Evolutionary conservation across 2,888 invertebrate species (phyloP).

Genomic region (Agrochola macilenta): DNA sequence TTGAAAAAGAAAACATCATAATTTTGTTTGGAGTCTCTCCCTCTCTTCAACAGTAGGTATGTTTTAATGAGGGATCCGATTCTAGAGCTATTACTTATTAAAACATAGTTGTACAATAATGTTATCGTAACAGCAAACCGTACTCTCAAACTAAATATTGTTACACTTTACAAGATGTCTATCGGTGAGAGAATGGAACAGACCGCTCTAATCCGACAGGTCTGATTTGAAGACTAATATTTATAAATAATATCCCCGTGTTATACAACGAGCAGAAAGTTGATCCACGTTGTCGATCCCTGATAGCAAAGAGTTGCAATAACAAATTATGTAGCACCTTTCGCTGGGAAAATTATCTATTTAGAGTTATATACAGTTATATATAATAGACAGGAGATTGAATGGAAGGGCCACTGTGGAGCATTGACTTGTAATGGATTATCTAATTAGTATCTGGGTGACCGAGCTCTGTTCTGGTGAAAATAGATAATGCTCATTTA

Average conservation of each 20-base stretch:
- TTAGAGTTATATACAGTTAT: not conserved
- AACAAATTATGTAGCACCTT: slow-evolving; percentile 45
- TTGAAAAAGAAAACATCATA: not conserved
- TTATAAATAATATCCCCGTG: slow-evolving; percentile 59
- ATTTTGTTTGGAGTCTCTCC: not conserved
- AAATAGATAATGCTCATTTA: no score
- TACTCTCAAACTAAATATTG: slow-evolving; percentile 25
- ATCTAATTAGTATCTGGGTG: not conserved
- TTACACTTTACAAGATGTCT: slow-evolving; percentile 49
- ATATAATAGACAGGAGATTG: not conserved
- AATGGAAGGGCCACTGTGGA: not conserved
- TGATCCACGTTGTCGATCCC: slow-evolving; percentile 40
- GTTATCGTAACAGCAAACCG: slow-evolving; percentile 17
- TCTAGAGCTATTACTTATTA: not conserved
- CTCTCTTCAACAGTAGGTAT: not conserved
- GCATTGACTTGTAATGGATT: not conserved
- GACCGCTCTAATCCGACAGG: slow-evolving; percentile 53
- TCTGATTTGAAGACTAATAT: slow-evolving; percentile 56
- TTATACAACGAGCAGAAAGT: slow-evolving; percentile 61
- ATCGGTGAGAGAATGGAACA: slow-evolving; percentile 57
- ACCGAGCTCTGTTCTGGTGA: no score
- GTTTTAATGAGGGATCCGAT: not conserved
- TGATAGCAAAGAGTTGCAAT: slow-evolving; percentile 39
- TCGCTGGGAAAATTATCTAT: slow-evolving; percentile 13
- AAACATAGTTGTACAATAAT: not conserved